These are phyloP conservation scores for Choristoneura rosaceana DNA, from an alignment of 2,888 invertebrate genomes.

Conservation along the genomic window DNA sequence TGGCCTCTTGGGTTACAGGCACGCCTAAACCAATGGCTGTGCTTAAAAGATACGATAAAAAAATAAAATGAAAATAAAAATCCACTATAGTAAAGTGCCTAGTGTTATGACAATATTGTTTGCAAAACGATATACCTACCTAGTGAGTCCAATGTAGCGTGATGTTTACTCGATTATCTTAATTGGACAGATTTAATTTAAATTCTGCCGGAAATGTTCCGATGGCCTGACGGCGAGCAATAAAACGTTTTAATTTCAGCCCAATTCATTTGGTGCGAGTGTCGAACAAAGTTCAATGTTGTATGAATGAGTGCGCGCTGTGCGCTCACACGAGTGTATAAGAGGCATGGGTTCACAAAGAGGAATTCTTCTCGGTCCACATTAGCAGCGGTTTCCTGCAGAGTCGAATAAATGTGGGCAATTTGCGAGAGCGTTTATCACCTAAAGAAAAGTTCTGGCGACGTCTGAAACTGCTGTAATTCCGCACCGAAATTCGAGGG, in stretches of 20 bases:
- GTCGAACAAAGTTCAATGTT: slow-evolving; percentile 64
- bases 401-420: slow-evolving; percentile 78
- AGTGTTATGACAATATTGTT: background rate
- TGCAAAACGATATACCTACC: background rate
- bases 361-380: slow-evolving; percentile 65
- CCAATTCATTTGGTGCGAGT: slow-evolving; percentile 66
- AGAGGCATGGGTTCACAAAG: slow-evolving; percentile 54
- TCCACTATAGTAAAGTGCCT: background rate
- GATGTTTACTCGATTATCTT: slow-evolving; percentile 60
- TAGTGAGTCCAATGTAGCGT: slow-evolving; percentile 51
- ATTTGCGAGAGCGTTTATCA: slow-evolving; percentile 82
- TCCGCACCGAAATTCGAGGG: slow-evolving; percentile 72
- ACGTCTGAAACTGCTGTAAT: slow-evolving; percentile 78
- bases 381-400: slow-evolving; percentile 73
- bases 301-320: slow-evolving; percentile 58
- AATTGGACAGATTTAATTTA: slow-evolving; percentile 65
- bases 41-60: background rate
- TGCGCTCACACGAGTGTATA: slow-evolving; percentile 51
- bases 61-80: background rate
- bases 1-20: background rate
- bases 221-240: slow-evolving; percentile 64
- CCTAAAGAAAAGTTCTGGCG: slow-evolving; percentile 82
- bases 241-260: slow-evolving; percentile 63
- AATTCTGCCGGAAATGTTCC: slow-evolving; percentile 57
- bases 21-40: background rate